Evolutionary conservation across 30 jellyfish, hydroid and myxozoan species (phyloP).

Genomic region (Aurelia aurita complex sp. Pacific): DNA sequence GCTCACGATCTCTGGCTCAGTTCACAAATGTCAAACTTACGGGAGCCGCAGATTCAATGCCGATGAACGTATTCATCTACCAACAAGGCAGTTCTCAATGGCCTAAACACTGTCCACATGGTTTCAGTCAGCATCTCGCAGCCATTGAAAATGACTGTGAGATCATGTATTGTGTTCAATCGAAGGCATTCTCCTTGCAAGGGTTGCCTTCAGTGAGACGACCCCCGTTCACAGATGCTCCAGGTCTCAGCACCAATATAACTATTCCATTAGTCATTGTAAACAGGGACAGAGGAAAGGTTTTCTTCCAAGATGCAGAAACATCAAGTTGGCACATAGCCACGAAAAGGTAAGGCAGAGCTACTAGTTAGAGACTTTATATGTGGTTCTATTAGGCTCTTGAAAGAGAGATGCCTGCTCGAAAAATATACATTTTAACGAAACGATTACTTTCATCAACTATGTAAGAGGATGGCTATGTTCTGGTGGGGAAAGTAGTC

Average conservation of each 20-base stretch:
- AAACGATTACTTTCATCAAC: too few relatives aligned
- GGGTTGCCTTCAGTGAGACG: constrained; percentile 66
- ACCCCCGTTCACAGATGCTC: constrained; percentile 76
- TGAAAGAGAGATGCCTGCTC: too few relatives aligned
- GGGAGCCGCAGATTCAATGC: background rate
- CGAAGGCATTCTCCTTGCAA: constrained; percentile 61
- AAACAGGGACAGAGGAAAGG: constrained; percentile 70
- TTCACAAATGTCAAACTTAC: background rate
- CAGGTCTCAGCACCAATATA: constrained; percentile 53
- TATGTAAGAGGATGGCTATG: too few relatives aligned
- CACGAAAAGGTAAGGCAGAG: constrained; percentile 49
- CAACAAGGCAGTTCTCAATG: constrained; percentile 62
- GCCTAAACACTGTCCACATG: constrained; percentile 81
- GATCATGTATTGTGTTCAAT: constrained; percentile 68
- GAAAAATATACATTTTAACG: too few relatives aligned
- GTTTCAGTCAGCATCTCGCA: constrained; percentile 80
- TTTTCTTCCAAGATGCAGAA: constrained; percentile 55
- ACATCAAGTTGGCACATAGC: constrained; percentile 54
- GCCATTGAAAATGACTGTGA: constrained; percentile 74
- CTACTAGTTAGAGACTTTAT: too few relatives aligned
- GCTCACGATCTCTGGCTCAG: constrained; percentile 40
- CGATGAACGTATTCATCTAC: constrained; percentile 50
- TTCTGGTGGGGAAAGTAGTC: too few relatives aligned
- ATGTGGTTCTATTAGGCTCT: too few relatives aligned
- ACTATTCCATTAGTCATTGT: constrained; percentile 76